Percentiles rank a stretch among this genome's conserved stretches.
Evolutionary conservation across 2,888 invertebrate genomes (phyloP).

Genomic region (Blastobasis adustella): DNA sequence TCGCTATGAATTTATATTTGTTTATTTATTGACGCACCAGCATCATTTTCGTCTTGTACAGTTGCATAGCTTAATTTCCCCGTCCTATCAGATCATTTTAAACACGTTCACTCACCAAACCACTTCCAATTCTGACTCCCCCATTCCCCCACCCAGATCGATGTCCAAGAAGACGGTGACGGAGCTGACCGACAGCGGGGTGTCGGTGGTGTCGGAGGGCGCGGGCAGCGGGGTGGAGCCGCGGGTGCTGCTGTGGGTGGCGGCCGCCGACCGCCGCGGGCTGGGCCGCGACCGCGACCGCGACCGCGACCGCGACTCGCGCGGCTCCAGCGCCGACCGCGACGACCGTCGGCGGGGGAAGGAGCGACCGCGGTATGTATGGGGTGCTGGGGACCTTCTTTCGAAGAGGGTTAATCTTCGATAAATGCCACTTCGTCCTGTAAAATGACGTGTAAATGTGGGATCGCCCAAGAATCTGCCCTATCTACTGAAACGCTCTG

Average conservation of each 20-base stretch:
- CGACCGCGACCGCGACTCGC: constrained; percentile 25
- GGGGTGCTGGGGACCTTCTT: not conserved
- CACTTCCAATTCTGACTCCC: too few relatives aligned
- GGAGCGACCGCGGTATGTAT: constrained; percentile 22
- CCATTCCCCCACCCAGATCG: constrained; percentile 46
- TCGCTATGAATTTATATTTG: too few relatives aligned
- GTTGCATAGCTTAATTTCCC: too few relatives aligned
- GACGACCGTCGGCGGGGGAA: constrained; percentile 35
- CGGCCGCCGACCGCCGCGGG: constrained; percentile 37
- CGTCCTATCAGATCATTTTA: too few relatives aligned
- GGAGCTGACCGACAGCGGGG: constrained; percentile 85
- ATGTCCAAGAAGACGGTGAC: constrained; percentile 81
- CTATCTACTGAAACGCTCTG: too few relatives aligned
- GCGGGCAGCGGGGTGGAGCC: constrained; percentile 46
- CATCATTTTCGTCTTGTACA: too few relatives aligned
- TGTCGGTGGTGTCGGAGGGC: constrained; percentile 82
- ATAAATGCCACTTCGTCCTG: too few relatives aligned
- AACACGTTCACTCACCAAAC: too few relatives aligned
- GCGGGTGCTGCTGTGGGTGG: constrained; percentile 60
- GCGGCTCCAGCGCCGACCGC: constrained; percentile 41
- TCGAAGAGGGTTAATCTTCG: too few relatives aligned
- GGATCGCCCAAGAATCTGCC: too few relatives aligned
- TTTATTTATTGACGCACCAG: too few relatives aligned
- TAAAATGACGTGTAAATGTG: too few relatives aligned
- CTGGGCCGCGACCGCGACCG: constrained; percentile 8